These are phyloP conservation scores for Nyctalus aviator DNA, from an alignment of 2,797 vertebrate genomes.

Conservation along the genomic window DNA sequence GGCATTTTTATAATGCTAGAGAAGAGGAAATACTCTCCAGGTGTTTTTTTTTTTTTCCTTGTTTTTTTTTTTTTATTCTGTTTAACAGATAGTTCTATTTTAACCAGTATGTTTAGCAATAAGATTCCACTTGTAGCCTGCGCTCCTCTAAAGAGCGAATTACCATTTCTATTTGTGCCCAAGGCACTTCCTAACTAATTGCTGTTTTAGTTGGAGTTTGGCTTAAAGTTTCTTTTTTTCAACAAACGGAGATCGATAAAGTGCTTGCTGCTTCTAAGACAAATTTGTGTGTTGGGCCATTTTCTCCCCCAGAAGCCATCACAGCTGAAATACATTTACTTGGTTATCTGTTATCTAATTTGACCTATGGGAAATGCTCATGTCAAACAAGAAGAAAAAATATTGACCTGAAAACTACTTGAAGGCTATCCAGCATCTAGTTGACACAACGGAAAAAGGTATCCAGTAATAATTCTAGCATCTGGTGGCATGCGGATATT, in stretches of 20 bases:
- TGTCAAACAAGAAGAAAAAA: slow-evolving; percentile 42
- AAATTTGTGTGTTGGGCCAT: slow-evolving; percentile 57
- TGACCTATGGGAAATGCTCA: slow-evolving; percentile 36
- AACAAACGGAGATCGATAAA: slow-evolving; percentile 59
- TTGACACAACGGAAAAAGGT: not conserved
- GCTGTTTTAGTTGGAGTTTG: not conserved
- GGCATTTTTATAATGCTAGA: not conserved
- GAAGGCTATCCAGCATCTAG: not conserved
- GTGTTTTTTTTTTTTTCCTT: not conserved
- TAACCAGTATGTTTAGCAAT: not conserved
- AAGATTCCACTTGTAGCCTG: not conserved
- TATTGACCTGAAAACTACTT: not conserved
- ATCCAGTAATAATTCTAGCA: not conserved
- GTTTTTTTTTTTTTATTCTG: not conserved
- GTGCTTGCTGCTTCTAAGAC: slow-evolving; percentile 57
- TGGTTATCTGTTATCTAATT: slow-evolving; percentile 50
- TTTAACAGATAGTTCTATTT: slow-evolving; percentile 25
- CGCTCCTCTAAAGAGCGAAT: not conserved
- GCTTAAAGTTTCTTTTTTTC: slow-evolving; percentile 25
- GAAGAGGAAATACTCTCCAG: not conserved
- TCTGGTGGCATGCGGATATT: not conserved
- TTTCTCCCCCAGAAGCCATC: slow-evolving; percentile 50
- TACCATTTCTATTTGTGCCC: not conserved
- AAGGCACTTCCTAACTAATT: not conserved
- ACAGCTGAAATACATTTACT: slow-evolving; percentile 59